Percentiles rank a stretch among this genome's conserved stretches.
These are phyloP conservation scores for Drosophila ogumai DNA, from an alignment of 1,140 invertebrate species.

Conservation along the genomic window DNA sequence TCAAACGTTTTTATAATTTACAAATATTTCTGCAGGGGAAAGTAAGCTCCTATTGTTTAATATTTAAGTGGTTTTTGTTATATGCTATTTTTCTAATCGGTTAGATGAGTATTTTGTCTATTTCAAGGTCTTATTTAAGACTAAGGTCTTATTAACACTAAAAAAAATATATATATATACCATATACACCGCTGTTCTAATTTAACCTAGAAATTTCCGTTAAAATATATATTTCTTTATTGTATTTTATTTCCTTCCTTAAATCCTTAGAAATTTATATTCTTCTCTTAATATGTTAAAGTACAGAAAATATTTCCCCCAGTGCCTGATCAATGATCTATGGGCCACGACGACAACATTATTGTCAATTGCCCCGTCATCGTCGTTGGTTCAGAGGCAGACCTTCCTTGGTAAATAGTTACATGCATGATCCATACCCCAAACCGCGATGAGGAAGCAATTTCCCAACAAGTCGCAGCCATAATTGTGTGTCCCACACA, in stretches of 20 bases:
- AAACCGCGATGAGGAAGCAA: slow-evolving; percentile 42
- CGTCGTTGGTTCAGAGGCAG: background rate
- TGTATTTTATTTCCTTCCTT: background rate
- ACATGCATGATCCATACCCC: background rate
- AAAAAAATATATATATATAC: too few species aligned
- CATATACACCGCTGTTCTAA: background rate
- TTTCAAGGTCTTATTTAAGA: background rate
- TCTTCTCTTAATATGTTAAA: background rate
- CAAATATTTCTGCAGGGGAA: too few species aligned
- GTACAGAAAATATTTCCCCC: background rate
- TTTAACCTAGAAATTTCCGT: background rate
- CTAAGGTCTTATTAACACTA: background rate
- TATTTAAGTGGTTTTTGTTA: too few species aligned
- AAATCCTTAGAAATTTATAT: background rate
- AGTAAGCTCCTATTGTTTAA: too few species aligned
- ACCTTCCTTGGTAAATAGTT: background rate
- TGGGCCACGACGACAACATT: background rate
- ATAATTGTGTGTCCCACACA: slow-evolving; percentile 32
- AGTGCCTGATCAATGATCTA: slow-evolving; percentile 1
- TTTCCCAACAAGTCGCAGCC: slow-evolving; percentile 13
- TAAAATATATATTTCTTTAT: background rate
- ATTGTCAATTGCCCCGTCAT: background rate
- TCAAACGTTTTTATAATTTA: too few species aligned
- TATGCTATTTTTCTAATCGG: too few species aligned
- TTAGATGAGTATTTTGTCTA: too few species aligned